These are phyloP conservation scores for Trachops cirrhosus DNA, from an alignment of 2,797 vertebrate species.

Conservation along the genomic window DNA sequence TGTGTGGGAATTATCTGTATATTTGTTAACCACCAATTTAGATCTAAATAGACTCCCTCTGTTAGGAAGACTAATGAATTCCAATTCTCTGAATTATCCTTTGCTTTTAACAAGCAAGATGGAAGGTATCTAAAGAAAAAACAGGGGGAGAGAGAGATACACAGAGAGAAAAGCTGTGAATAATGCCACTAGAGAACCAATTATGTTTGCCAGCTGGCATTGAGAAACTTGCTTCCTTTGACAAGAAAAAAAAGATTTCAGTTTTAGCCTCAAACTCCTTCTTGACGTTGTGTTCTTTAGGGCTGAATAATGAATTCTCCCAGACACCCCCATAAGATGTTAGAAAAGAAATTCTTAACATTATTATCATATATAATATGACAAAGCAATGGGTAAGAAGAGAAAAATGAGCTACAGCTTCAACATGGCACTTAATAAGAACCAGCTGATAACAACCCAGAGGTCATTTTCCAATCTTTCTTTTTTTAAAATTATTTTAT, in stretches of 20 bases:
- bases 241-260: constrained; percentile 61
- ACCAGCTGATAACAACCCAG: neutral
- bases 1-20: constrained; percentile 79
- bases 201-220: constrained; percentile 79
- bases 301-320: neutral
- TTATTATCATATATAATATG: neutral
- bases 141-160: neutral
- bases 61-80: constrained; percentile 83
- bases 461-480: too few relatives aligned
- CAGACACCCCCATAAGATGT: neutral
- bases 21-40: constrained; percentile 84
- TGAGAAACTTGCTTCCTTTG: constrained; percentile 73
- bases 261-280: constrained; percentile 64
- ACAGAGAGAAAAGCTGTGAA: constrained; percentile 74
- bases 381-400: constrained; percentile 19
- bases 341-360: neutral
- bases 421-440: neutral
- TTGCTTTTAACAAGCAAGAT: constrained; percentile 83
- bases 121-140: constrained; percentile 74
- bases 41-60: constrained; percentile 82
- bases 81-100: constrained; percentile 81
- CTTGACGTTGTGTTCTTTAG: constrained; percentile 49
- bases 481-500: too few relatives aligned
- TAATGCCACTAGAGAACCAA: constrained; percentile 77
- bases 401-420: neutral